Percentiles rank a stretch among this genome's conserved stretches.
phyloP scores from a whole-genome alignment of 2,888 invertebrate species.

The Agapostemon virescens region DNA sequence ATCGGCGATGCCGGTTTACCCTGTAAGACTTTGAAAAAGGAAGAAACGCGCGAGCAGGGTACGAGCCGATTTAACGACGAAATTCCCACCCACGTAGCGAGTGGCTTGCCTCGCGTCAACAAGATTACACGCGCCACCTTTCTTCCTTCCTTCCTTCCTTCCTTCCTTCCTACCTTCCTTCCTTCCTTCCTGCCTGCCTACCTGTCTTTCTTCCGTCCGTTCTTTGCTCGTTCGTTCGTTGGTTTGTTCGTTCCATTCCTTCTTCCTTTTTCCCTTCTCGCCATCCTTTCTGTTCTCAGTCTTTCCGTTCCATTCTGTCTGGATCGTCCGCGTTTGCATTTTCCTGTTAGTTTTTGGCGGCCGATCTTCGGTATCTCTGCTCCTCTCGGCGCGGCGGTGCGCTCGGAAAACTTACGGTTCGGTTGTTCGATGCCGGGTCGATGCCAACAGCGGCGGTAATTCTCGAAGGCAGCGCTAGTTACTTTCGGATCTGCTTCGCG shows the following conservation, averaged over 20 bases:
- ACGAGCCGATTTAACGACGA: conserved; percentile 73
- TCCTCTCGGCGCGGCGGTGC: neutral
- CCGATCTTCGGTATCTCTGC: neutral
- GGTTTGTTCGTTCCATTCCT: too few relatives aligned
- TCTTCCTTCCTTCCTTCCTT: conserved; percentile 62
- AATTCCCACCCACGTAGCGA: conserved; percentile 64
- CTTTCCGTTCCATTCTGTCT: conserved; percentile 30
- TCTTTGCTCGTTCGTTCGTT: too few relatives aligned
- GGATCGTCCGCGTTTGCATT: conserved; percentile 19
- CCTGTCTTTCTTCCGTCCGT: conserved; percentile 55
- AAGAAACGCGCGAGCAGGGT: conserved; percentile 66
- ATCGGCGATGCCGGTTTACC: conserved; percentile 61
- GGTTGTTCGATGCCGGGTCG: conserved; percentile 10
- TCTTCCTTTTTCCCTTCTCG: conserved; percentile 11
- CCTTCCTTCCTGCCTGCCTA: conserved; percentile 62
- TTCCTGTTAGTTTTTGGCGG: conserved; percentile 7
- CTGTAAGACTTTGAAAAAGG: conserved; percentile 72
- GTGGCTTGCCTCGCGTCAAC: conserved; percentile 70
- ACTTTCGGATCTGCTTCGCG: conserved; percentile 39
- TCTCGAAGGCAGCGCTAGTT: conserved; percentile 49
- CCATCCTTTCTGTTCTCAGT: conserved; percentile 23
- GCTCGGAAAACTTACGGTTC: conserved; percentile 29
- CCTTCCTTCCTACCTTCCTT: conserved; percentile 58
- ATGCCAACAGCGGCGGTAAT: conserved; percentile 25
- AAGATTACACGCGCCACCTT: conserved; percentile 75